These are phyloP conservation scores for Agriopis leucophaearia DNA, from an alignment of 2,888 invertebrate genomes.

Conservation along the genomic window DNA sequence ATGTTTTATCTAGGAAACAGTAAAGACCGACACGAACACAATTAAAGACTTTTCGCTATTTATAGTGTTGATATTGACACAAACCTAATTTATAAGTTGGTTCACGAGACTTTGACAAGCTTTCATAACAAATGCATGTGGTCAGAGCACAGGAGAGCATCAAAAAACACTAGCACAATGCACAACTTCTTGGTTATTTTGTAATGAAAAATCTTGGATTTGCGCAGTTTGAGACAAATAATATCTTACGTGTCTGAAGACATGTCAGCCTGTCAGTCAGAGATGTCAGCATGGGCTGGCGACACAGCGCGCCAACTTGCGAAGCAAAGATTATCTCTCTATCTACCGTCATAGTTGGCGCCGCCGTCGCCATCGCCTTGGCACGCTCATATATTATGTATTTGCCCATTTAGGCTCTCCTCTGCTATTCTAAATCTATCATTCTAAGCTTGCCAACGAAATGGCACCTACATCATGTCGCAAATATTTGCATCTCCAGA, in stretches of 20 bases:
- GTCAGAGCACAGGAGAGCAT: too few relatives aligned
- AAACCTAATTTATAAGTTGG: too few relatives aligned
- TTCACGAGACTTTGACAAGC: too few relatives aligned
- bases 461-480: slow-evolving; percentile 38
- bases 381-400: slow-evolving; percentile 48
- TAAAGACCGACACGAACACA: too few relatives aligned
- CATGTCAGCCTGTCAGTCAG: not conserved
- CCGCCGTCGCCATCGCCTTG: slow-evolving; percentile 40
- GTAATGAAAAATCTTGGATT: too few relatives aligned
- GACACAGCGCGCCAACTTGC: not conserved
- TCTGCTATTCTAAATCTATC: slow-evolving; percentile 56
- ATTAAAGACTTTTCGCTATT: too few relatives aligned
- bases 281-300: not conserved
- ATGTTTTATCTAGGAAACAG: too few relatives aligned
- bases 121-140: too few relatives aligned
- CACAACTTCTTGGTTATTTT: too few relatives aligned
- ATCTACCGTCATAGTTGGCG: not conserved
- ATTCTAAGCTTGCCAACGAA: slow-evolving; percentile 54
- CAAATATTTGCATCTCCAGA: slow-evolving; percentile 33
- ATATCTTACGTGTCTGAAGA: not conserved
- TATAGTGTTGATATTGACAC: too few relatives aligned
- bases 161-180: too few relatives aligned
- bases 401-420: slow-evolving; percentile 54
- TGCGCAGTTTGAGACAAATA: too few relatives aligned
- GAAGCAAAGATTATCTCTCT: not conserved